Base-by-base conservation (phyloP, 2,888 invertebrate species). In the Lycocerus yunnanus region DNA sequence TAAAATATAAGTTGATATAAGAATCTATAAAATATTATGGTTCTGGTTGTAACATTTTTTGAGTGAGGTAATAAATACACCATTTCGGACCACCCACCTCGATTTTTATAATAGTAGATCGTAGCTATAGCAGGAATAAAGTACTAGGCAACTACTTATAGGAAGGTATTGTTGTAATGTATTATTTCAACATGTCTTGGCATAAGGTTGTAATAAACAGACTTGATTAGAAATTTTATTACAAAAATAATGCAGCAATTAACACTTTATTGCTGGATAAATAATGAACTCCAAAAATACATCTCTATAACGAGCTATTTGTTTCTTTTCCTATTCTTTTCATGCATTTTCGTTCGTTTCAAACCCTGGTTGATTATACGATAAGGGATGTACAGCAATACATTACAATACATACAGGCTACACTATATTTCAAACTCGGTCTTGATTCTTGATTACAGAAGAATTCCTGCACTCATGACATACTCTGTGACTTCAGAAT, bases 81-180 rank as follows among this genome's bases (percentile, higher is more conserved):
- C 68, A 72, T 75, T 72, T 72, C 63, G 59, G 75, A 72, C 75
- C 75, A 75, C 75, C 75, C 75, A 75, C 75, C 66, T 75, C 20
- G 75, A 75, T 75, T 66, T 72, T 75, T 43, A 72, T 72, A 75
- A 69, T 71, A 72, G 67, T 66, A 58, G 68, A 24, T 75, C 66
- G 72, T 60, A 69, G 58, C 74, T 27, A n/a, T n/a, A 15, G 15
- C 43, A 71, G 66, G 63, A 66, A 59, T 21, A 75, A 75, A 74
- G 13, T 27, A 27, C 60, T 72, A 65, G 71, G 61, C 61, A 74
- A 71, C 43, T n/a, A 43, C 67, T 67, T 67, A 66, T 73, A 60
- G 68, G 65, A n/a, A 66, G 71, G 63, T 27, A 66, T 66, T 27
- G 24, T 66, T 24, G 66, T 66, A 15, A 27, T 66, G 72, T 65